Evolutionary conservation across 2,888 invertebrate species (phyloP), one percentile per base, ranked within the genome.

Genomic region (Autographa pulchrina): DNA sequence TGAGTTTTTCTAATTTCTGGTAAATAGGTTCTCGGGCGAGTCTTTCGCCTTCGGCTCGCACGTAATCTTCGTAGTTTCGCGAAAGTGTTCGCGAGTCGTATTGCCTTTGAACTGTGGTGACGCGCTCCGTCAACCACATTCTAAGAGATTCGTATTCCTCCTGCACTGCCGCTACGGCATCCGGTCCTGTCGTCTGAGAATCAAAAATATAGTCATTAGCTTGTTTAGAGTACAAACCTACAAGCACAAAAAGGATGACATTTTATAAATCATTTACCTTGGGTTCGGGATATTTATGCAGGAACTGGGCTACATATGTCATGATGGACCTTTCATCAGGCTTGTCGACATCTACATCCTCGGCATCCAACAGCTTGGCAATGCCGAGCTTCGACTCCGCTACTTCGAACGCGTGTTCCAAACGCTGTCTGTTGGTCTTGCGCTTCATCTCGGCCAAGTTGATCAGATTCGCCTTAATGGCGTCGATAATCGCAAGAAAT

Each of bases 241-340:
- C 32, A 2, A 20, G 5, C 4, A 43, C 3, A 43, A 43, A 43
- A 2, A 6, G 16, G 2, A 11, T 16, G 0, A 16, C 1, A 16
- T 14, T 16, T 16, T 16, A 43, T 43, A 2, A 43, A 43, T 43
- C 14, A 43, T 43, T 16, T 48, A 97, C 97, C 94, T 97, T 98
- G 65, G 98, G 98, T 96, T 98, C 98, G 62, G 98, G 98, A 94
- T 98, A 98, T 95, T 99, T 99, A 92, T 99, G 99, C 89, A 99
- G 96, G 95, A 99, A 99, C 96, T 99, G 99, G 56, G 99, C 99
- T 77, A 99, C 99, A 92, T 99, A 99, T 41, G 99, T 99, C 99
- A 99, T 99, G 86, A 99, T 98, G 77, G 99, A 99, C 94, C 98
- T 98, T 92, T 99, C 99, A 92, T 99, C 99, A 6, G 99, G 99